Evolutionary conservation across 2,888 invertebrate genomes (phyloP), one percentile per base, ranked within the genome.

Genomic region (Melipona bicolor): DNA sequence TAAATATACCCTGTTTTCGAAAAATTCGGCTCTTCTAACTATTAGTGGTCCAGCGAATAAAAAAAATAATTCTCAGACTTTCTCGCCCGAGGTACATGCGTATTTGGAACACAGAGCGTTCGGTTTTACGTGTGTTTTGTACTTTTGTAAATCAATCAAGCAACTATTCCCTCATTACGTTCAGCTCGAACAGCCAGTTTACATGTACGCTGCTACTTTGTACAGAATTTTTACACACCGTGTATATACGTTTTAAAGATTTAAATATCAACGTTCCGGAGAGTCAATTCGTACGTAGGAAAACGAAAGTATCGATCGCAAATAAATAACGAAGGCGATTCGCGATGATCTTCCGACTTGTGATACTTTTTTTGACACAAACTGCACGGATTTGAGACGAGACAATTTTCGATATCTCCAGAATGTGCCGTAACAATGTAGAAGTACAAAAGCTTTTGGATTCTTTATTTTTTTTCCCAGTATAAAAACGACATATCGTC

Each of bases 1-100:
- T 81, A 72, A 80, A 83, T 85, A 79, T 76, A 89, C 73, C 83
- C 87, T 83, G 86, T 87, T 79, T 67, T 78, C 67, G 70, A 72
- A 71, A 79, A 83, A 80, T 65, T 67, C 79, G 81, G 69, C 62
- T 52, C 27, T 65, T 3, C 15, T 74, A 62, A 70, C 71, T 36
- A 69, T 49, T 43, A 70, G 27, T 64, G 43, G 56, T 79, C 59
- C 36, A 21, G 32, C 43, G 19, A 56, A 56, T 67, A 70, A 56
- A 19, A 75, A 70, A 81, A 75, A 80, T 74, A 70, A 69, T 79
- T 62, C 32, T 64, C 27, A 54, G 64, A 56, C 70, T 52, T 19
- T 59, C 19, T 43, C 62, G 32, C 4, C 62, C 0, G 61, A 61
- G 24, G 19, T 27, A 15, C 43, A 21, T 15, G n/a, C 2, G n/a